phyloP scores from a whole-genome alignment of 2,888 invertebrate species.

The Drosophila tripunctata region DNA sequence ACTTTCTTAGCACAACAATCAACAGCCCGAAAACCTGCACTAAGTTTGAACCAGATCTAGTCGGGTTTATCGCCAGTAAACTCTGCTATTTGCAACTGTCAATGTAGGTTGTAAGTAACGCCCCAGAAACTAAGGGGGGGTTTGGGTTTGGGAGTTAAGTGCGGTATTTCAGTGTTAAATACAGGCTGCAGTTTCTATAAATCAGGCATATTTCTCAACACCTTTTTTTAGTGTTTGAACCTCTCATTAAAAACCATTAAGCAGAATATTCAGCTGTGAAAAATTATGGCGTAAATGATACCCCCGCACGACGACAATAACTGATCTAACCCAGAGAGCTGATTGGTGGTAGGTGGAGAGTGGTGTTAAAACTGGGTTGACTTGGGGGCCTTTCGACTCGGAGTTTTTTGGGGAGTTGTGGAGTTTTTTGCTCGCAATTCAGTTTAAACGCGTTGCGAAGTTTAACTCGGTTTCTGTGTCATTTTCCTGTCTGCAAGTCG shows the following conservation, averaged over 20 bases:
- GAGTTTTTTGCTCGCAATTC: constrained; percentile 53
- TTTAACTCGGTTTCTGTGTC: constrained; percentile 78
- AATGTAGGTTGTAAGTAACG: constrained; percentile 48
- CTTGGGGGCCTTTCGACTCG: constrained; percentile 5
- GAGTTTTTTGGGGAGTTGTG: neutral
- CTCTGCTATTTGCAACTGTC: constrained; percentile 20
- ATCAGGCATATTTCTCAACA: constrained; percentile 77
- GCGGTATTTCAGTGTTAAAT: constrained; percentile 60
- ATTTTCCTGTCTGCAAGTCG: constrained; percentile 76
- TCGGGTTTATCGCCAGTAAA: constrained; percentile 4
- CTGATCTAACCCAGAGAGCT: constrained; percentile 25
- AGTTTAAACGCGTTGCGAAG: constrained; percentile 59
- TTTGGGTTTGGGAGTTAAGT: neutral
- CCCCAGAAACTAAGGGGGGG: constrained; percentile 3
- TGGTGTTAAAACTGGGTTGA: neutral
- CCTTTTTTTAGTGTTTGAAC: constrained; percentile 58
- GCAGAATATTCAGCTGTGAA: constrained; percentile 73
- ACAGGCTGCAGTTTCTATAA: constrained; percentile 70
- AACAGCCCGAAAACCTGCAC: constrained; percentile 18
- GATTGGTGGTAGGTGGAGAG: neutral
- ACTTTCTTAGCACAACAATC: constrained; percentile 33
- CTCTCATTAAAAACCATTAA: constrained; percentile 78
- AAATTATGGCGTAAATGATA: constrained; percentile 79
- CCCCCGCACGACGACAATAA: constrained; percentile 59
- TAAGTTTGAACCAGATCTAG: constrained; percentile 28